Evolutionary conservation across 1,140 invertebrate genomes (phyloP).

Genomic region (Drosophila murphyi): DNA sequence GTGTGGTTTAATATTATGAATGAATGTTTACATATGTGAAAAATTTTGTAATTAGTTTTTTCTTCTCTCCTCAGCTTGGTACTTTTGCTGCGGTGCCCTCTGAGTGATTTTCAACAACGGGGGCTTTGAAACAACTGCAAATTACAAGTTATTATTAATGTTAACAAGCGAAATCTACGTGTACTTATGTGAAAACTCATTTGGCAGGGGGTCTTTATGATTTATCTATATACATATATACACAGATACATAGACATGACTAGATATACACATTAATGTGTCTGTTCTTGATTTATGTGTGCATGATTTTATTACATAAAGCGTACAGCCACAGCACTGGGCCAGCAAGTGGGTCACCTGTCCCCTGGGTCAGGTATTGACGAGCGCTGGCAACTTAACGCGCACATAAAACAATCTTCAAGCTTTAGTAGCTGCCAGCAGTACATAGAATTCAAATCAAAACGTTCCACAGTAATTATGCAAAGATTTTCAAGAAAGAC

Average conservation of each 20-base stretch:
- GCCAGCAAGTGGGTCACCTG: constrained; percentile 70
- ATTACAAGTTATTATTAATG: constrained; percentile 82
- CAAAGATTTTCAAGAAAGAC: constrained; percentile 59
- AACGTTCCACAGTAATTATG: constrained; percentile 75
- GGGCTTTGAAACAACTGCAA: constrained; percentile 63
- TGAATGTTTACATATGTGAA: constrained; percentile 81
- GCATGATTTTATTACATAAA: constrained; percentile 26
- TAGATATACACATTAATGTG: constrained; percentile 38
- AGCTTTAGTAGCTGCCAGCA: constrained; percentile 43
- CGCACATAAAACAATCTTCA: constrained; percentile 43
- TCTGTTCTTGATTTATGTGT: constrained; percentile 73
- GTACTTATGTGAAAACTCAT: constrained; percentile 72
- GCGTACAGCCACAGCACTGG: constrained; percentile 6
- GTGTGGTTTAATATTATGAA: constrained; percentile 71
- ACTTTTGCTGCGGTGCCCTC: constrained; percentile 33
- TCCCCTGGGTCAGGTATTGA: constrained; percentile 70
- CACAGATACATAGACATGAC: not conserved
- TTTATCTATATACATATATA: constrained; percentile 26
- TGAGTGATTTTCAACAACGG: constrained; percentile 75
- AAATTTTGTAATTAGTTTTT: constrained; percentile 83
- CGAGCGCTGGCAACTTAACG: constrained; percentile 37
- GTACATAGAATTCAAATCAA: constrained; percentile 71
- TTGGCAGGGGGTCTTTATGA: constrained; percentile 64
- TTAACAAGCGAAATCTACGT: constrained; percentile 77
- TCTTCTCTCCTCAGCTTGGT: constrained; percentile 15